Conservation (phyloP, 2,113 vertebrate genomes). For the Conger conger region DNA sequence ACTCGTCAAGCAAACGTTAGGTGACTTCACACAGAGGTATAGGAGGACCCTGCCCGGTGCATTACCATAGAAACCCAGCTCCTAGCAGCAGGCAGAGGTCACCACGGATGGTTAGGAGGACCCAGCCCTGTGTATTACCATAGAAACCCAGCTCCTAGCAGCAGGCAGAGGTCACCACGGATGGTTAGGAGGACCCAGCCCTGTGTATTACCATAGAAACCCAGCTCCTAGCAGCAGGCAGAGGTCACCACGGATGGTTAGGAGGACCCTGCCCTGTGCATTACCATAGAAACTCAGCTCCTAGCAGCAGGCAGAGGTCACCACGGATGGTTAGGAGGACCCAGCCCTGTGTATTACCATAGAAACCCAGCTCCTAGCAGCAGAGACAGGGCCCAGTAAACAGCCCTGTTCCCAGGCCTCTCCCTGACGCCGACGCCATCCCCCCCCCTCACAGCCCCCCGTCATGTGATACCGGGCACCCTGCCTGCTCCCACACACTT, state of each 20-base stretch:
- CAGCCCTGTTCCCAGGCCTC: slow-evolving; percentile 47
- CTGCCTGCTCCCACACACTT: slow-evolving; percentile 56
- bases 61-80: no score
- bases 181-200: no score
- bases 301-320: not conserved
- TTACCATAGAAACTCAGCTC: not conserved
- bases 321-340: not conserved
- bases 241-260: no score
- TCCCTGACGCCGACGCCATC: slow-evolving; percentile 21
- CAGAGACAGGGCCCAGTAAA: not conserved
- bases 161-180: not conserved
- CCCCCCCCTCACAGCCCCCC: slow-evolving; percentile 48
- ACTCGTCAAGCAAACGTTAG: no score
- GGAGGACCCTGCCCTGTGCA: no score
- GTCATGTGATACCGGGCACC: slow-evolving; percentile 58
- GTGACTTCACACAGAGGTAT: not conserved
- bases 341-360: not conserved
- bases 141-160: slow-evolving; percentile 4
- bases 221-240: no score
- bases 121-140: no score
- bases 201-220: no score
- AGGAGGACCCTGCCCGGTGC: not conserved
- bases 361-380: slow-evolving; percentile 6
- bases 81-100: no score
- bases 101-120: no score